A percentile compares a stretch with the other conserved stretches of the same genome.
Evolutionary conservation across 2,797 vertebrate genomes (phyloP).

Genomic region (Urosaurus nigricauda): DNA sequence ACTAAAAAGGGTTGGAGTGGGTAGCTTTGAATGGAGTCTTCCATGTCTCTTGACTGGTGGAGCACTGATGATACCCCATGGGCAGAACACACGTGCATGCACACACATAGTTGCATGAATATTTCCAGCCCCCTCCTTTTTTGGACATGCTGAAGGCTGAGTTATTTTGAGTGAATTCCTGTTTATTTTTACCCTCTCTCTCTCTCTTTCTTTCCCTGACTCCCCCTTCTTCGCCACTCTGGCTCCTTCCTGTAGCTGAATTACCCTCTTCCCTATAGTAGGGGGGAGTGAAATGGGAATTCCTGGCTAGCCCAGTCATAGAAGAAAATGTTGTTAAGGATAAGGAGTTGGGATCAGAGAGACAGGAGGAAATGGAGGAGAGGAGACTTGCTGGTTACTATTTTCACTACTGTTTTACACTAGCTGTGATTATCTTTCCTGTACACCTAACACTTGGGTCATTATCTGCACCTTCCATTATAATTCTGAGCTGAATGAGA

Average conservation of each 20-base stretch:
- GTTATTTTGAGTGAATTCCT: conserved; percentile 83
- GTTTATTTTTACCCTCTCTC: conserved; percentile 82
- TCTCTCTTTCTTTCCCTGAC: conserved; percentile 28
- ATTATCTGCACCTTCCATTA: neutral
- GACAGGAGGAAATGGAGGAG: neutral
- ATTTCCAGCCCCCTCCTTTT: conserved; percentile 73
- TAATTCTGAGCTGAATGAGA: neutral
- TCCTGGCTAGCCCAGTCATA: conserved; percentile 5
- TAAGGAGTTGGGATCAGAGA: neutral
- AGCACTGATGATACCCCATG: neutral
- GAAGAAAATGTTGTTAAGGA: conserved; percentile 14
- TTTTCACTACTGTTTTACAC: neutral
- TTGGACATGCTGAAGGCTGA: conserved; percentile 77
- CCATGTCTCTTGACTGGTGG: neutral
- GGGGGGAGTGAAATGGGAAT: neutral
- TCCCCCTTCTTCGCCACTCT: conserved; percentile 21
- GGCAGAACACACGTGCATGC: neutral
- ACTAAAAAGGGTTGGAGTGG: neutral
- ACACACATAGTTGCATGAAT: conserved; percentile 1
- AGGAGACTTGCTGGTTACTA: neutral
- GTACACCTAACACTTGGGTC: neutral
- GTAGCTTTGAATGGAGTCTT: neutral
- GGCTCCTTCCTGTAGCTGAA: conserved; percentile 47
- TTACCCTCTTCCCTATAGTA: conserved; percentile 42
- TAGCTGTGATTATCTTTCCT: neutral